Percentiles rank a stretch among this genome's conserved stretches.
phyloP scores from a whole-genome alignment of 1,140 invertebrate genomes.

The Harpegnathos saltator region DNA sequence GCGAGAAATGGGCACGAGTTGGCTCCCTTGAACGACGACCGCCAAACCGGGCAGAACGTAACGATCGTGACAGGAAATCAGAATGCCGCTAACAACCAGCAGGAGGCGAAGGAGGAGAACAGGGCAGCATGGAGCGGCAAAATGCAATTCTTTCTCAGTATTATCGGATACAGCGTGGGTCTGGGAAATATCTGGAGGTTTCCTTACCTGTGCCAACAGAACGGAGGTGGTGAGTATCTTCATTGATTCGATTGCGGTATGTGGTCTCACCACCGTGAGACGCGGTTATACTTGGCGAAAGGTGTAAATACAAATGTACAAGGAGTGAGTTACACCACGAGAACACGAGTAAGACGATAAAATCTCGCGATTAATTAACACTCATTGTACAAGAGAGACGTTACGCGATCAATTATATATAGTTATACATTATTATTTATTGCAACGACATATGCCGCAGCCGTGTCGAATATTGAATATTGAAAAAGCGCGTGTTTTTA shows the following conservation, averaged over 20 bases:
- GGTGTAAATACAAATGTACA: not conserved
- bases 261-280: no score
- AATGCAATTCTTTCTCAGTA: slow-evolving; percentile 95
- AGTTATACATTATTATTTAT: not conserved
- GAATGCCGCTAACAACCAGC: slow-evolving; percentile 81
- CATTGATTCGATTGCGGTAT: no score
- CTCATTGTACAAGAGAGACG: not conserved
- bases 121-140: slow-evolving; percentile 93
- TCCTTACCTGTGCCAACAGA: slow-evolving; percentile 97
- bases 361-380: no score
- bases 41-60: slow-evolving; percentile 81
- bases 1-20: slow-evolving; percentile 91
- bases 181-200: slow-evolving; percentile 98
- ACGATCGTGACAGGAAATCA: slow-evolving; percentile 83
- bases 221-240: slow-evolving; percentile 94
- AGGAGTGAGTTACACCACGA: no score
- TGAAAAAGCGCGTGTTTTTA: slow-evolving; percentile 30
- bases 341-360: no score
- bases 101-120: slow-evolving; percentile 87
- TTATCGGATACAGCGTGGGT: slow-evolving; percentile 96
- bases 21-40: slow-evolving; percentile 90
- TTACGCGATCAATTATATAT: not conserved
- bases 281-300: not conserved
- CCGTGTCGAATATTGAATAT: slow-evolving; percentile 1
- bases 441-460: not conserved